Evolutionary conservation across 2,797 vertebrate genomes (phyloP).

Genomic region (Astyanax mexicanus): DNA sequence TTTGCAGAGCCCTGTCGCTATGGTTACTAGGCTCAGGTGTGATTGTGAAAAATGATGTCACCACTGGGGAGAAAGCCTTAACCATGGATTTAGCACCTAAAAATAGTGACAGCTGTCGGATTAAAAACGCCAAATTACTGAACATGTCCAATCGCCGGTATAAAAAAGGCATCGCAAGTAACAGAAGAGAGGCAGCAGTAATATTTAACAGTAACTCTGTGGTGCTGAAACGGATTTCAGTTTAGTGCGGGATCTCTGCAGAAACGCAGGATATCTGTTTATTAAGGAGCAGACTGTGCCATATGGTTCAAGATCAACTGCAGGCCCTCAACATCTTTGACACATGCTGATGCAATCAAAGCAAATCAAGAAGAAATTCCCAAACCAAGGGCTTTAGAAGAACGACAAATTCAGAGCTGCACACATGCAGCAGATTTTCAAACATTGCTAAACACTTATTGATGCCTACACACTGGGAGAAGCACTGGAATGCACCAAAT

Average conservation of each 20-base stretch:
- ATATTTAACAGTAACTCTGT: no score
- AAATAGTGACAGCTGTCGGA: not conserved
- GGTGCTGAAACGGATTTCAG: not conserved
- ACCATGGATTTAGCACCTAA: not conserved
- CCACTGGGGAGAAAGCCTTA: conserved; percentile 14
- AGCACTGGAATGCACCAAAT: not conserved
- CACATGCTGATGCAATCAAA: not conserved
- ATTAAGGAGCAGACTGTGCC: not conserved
- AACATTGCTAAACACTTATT: not conserved
- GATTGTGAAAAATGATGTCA: conserved; percentile 46
- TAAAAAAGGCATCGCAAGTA: not conserved
- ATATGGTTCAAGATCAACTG: conserved; percentile 8
- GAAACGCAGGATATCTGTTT: not conserved
- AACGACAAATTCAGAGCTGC: not conserved
- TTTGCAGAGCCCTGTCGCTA: conserved; percentile 32
- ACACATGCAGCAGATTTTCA: not conserved
- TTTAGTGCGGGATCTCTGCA: not conserved
- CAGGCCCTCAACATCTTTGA: not conserved
- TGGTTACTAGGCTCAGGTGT: conserved; percentile 57
- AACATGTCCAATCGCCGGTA: not conserved
- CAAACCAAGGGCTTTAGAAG: not conserved
- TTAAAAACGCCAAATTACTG: not conserved
- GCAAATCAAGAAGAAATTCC: not conserved
- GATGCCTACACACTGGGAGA: not conserved
- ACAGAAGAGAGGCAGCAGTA: not conserved